Percentiles rank a stretch among this genome's conserved stretches.
These are phyloP conservation scores for Sminthurinus aureus DNA, from an alignment of 2,888 invertebrate genomes.

Conservation along the genomic window DNA sequence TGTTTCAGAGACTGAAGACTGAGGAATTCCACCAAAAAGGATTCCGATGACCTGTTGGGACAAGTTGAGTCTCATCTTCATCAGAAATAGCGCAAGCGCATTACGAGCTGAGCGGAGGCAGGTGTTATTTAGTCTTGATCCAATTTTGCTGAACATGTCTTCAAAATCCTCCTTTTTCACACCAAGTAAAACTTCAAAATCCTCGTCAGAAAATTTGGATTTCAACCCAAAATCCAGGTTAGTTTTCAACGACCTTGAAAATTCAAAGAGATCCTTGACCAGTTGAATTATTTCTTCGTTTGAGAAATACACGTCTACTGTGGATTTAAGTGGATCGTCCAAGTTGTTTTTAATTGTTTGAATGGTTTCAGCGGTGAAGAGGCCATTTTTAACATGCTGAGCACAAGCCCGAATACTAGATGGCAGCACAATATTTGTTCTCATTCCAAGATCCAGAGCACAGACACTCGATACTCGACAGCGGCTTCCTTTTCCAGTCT, in stretches of 20 bases:
- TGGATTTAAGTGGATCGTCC: no score
- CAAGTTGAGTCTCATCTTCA: conserved; percentile 33
- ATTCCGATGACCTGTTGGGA: conserved; percentile 32
- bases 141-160: no score
- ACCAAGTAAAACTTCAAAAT: not conserved
- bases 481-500: not conserved
- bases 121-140: no score
- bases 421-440: not conserved
- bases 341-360: not conserved
- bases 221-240: not conserved
- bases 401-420: not conserved
- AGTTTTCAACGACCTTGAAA: not conserved
- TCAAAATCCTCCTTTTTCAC: not conserved
- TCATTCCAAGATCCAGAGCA: not conserved
- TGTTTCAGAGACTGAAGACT: conserved; percentile 15
- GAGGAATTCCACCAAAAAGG: conserved; percentile 37
- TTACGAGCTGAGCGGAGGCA: conserved; percentile 12
- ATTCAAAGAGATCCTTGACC: not conserved
- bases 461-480: not conserved
- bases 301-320: not conserved
- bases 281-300: not conserved
- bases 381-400: not conserved
- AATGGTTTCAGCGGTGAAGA: not conserved
- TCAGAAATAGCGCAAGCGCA: conserved; percentile 44
- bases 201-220: not conserved